These are phyloP conservation scores for Vesta saturnalis DNA, from an alignment of 2,888 invertebrate genomes.

Conservation along the genomic window DNA sequence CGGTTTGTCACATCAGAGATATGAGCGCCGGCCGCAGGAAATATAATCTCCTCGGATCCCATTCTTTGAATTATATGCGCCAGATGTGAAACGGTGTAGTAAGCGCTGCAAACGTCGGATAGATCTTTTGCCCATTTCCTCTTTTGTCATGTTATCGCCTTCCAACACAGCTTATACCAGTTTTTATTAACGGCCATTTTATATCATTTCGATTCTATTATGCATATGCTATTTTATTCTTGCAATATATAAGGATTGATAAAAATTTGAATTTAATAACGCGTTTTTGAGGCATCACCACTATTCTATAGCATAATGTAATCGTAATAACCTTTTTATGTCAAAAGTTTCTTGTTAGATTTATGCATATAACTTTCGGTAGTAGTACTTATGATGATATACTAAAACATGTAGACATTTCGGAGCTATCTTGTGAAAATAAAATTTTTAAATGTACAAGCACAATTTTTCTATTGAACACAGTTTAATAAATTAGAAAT, in stretches of 20 bases:
- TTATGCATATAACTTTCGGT: too few species aligned
- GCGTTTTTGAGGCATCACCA: neutral
- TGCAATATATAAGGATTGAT: neutral
- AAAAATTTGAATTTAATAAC: conserved; percentile 4
- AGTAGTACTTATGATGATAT: too few species aligned
- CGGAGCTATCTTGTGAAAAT: too few species aligned
- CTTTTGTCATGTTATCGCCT: conserved; percentile 44
- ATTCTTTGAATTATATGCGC: conserved; percentile 59
- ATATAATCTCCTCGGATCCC: conserved; percentile 58
- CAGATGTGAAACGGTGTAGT: conserved; percentile 53
- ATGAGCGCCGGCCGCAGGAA: conserved; percentile 58
- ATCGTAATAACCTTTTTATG: too few species aligned
- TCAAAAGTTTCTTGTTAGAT: too few species aligned
- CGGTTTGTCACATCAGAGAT: conserved; percentile 61
- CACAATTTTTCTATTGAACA: too few species aligned
- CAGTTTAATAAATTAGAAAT: too few species aligned
- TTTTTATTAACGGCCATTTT: conserved; percentile 36
- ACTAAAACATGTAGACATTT: too few species aligned
- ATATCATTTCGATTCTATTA: conserved; percentile 23
- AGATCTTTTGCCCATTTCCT: conserved; percentile 41
- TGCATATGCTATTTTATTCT: conserved; percentile 12
- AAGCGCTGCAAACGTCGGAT: conserved; percentile 35
- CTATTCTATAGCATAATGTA: too few species aligned
- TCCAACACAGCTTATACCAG: conserved; percentile 40
- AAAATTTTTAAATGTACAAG: too few species aligned